Evolutionary conservation across 2,797 vertebrate genomes (phyloP), one percentile per base, ranked within the genome.

Genomic region (Gambusia yucatana): DNA sequence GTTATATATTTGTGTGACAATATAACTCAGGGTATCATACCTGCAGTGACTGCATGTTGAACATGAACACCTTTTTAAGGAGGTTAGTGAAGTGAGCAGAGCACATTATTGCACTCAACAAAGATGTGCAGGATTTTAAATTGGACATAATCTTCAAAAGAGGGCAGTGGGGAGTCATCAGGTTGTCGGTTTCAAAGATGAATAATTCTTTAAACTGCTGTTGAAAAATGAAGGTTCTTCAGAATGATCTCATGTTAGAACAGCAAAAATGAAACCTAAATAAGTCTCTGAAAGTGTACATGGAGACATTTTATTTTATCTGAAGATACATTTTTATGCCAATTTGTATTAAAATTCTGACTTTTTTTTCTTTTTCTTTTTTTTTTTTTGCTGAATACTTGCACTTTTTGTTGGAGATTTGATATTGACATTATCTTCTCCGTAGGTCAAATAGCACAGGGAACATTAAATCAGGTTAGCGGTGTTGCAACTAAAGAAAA

Each of bases 1-100:
- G 78, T 88, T 89, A 44, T 75, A 82, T 72, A 67, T 84, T 69
- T 82, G 70, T 72, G 77, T 83, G 87, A 84, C 81, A 63, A 41
- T 72, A 30, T 61, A 82, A 83, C 55, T 72, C 75, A 30, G 48
- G 70, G 52, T 77, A 77, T 78, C 73, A 80, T 43, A 87, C 85
- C 85, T 73, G 52, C 65, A 86, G 73, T 73, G 48, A 46, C 76
- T 81, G 50, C 43, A 36, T 78, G 77, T 79, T 86, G 17, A 84
- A 86, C 77, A 73, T 75, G 73, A 74, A 52, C 79, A 80, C 75
- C 75, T 83, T 48, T 69, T 77, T 52, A 85, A 44, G 77, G 67
- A 84, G 59, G 71, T 61, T 47, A 76, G 72, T 80, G 75, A 71
- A 63, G 73, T 81, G 46, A 86, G 82, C 71, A 73, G 63, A 74